Conservation (phyloP, 2,888 invertebrate species). For the Tillus elongatus region DNA sequence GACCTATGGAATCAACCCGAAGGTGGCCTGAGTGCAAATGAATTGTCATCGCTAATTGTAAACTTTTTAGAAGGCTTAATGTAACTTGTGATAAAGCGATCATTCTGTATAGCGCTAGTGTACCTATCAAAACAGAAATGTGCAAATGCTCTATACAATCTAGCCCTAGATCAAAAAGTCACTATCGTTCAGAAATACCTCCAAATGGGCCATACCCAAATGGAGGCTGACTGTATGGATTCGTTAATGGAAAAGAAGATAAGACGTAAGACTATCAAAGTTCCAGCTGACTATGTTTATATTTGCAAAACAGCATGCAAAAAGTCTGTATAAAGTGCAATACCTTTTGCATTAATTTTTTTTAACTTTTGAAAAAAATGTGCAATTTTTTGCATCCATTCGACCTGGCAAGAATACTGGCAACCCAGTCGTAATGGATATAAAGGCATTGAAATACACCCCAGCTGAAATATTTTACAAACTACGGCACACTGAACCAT, state of each 20-base stretch:
- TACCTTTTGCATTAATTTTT: conserved; percentile 19
- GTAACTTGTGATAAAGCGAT: background rate
- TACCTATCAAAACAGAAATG: conserved; percentile 6
- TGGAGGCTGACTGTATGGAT: conserved; percentile 4
- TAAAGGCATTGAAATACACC: conserved; percentile 17
- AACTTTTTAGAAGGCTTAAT: background rate
- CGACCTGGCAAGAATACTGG: conserved; percentile 20
- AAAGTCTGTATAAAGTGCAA: conserved; percentile 16
- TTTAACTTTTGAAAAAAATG: conserved; percentile 12
- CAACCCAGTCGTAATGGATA: conserved; percentile 18
- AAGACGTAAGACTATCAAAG: background rate
- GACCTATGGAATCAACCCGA: conserved; percentile 9
- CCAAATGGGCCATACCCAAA: conserved; percentile 3
- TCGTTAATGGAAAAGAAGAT: conserved; percentile 4
- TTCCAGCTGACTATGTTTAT: conserved; percentile 5
- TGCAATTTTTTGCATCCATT: conserved; percentile 14
- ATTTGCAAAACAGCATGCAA: conserved; percentile 5
- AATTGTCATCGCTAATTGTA: conserved; percentile 5
- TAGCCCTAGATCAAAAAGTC: conserved; percentile 3
- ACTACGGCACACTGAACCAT: conserved; percentile 13
- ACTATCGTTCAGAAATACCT: conserved; percentile 5
- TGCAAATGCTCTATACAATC: conserved; percentile 2
- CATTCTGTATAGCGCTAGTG: conserved; percentile 5
- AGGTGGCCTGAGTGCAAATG: conserved; percentile 5
- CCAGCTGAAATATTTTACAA: conserved; percentile 18